Evolutionary conservation across 2,888 invertebrate species (phyloP), one percentile per base, ranked within the genome.

Genomic region (Augochlorella aurata): DNA sequence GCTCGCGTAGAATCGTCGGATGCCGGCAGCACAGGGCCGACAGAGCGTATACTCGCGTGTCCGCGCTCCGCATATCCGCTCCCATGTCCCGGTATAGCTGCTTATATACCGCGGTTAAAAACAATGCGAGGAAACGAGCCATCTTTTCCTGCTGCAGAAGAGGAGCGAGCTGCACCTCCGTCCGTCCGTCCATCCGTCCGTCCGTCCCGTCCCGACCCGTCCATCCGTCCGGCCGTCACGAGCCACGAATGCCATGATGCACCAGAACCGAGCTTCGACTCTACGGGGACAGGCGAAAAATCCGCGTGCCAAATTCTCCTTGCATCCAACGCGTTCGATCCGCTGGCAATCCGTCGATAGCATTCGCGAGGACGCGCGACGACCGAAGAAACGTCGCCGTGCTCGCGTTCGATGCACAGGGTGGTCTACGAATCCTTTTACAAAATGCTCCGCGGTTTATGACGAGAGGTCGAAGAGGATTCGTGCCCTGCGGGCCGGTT

Each of bases 91-190:
- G 86, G 90, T 79, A 81, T 82, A 92, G 90, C 89, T 89, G 90
- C 90, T 87, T 87, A 85, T 88, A 89, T 81, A 87, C 89, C 91
- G 85, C 90, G 87, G 89, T 87, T 88, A 90, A 90, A 92, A 91
- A 93, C 93, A 93, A 93, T 93, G 92, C 90, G 89, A 92, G 93
- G 93, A 93, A 93, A 90, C 91, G 90, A 90, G 92, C 91, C 91
- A 91, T 92, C 92, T 92, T 92, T 92, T 93, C 91, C 92, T 91
- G 90, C 89, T 90, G 88, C 79, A 83, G 75, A 79, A 83, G 81
- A 89, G 88, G 70, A 85, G 79, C 82, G 87, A 79, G 68, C 74
- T 77, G 77, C 79, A 74, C 77, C 85, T 83, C 76, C 77, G 85
- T 77, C 79, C 85, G 78, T 77, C 16, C 63, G 18, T 65, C 52